Evolutionary conservation across 2,888 invertebrate species (phyloP), one percentile per base, ranked within the genome.

Genomic region (Drosophila birchii): DNA sequence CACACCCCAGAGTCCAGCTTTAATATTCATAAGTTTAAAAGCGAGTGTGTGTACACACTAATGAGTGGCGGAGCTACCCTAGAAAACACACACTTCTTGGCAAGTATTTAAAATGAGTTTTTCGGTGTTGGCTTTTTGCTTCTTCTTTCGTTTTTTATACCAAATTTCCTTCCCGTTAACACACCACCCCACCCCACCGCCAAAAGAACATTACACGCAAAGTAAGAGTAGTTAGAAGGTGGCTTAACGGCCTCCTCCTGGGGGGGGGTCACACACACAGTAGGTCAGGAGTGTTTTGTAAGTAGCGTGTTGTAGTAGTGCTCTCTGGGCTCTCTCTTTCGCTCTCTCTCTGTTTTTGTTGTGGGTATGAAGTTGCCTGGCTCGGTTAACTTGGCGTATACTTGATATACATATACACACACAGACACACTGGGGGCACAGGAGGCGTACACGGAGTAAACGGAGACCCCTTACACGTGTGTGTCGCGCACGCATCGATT

Each of bases 311-410:
- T 83, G 81, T 86, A 83, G 88, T 76, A 86, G 45, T 53, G 20
- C 20, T 20, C 51, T 53, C 51, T 7, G 26, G 4, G 26, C 47
- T 29, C 29, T 47, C 12, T 49, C 18, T 18, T 5, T 9, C 16
- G 16, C 51, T 3, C 32, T 32, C 47, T 49, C 47, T 75, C 63
- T 79, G 70, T 81, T 69, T 74, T 88, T 84, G 88, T 84, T 88
- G 86, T 85, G 84, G 84, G 89, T 75, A 88, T 84, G 89, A 89
- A 89, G 84, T 87, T 83, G 78, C 74, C 62, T 88, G 88, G 62
- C 78, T 78, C 75, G 66, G 80, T 79, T 81, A 73, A 63, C 83
- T 83, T 80, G 78, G 70, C 83, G 78, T 88, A 72, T 81, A 88
- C 80, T 78, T 75, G 81, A 70, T 59, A 75, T 58, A 70, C 55